phyloP scores from a whole-genome alignment of 2,113 vertebrate species.

The Caloenas nicobarica region DNA sequence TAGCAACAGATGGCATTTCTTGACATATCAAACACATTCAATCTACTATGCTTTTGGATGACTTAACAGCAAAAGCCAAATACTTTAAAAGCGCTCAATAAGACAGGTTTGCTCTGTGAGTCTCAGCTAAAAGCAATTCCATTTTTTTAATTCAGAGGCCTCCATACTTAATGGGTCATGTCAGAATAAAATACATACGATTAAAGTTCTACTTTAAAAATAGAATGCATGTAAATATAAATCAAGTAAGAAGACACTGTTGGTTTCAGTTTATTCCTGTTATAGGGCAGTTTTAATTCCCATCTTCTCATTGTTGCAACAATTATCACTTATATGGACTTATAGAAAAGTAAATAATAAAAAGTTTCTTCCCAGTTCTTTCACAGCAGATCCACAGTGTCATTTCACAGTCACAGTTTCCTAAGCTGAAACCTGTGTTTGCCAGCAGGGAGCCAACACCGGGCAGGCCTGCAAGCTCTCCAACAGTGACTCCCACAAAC shows the following conservation, averaged over 20 bases:
- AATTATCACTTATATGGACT: fast-evolving
- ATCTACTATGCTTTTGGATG: background rate
- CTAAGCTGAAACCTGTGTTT: background rate
- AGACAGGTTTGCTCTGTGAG: background rate
- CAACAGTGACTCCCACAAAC: background rate
- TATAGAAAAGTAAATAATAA: background rate
- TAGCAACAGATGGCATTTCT: background rate
- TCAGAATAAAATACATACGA: background rate
- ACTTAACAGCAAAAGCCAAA: background rate
- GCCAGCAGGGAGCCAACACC: background rate
- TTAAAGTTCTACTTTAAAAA: background rate
- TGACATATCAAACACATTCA: background rate
- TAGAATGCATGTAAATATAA: background rate
- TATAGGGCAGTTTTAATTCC: background rate
- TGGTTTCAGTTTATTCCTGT: background rate
- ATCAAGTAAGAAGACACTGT: background rate
- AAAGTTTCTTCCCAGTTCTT: background rate
- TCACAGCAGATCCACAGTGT: background rate
- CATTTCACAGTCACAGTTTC: background rate
- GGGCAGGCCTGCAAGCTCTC: background rate
- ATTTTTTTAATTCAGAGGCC: background rate
- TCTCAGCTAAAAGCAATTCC: background rate
- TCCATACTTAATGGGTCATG: background rate
- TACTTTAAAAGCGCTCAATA: background rate
- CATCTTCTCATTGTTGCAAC: background rate